Percentiles rank a stretch among this genome's conserved stretches.
Evolutionary conservation across 2,888 invertebrate species (phyloP).

Genomic region (Apodemia duryi): DNA sequence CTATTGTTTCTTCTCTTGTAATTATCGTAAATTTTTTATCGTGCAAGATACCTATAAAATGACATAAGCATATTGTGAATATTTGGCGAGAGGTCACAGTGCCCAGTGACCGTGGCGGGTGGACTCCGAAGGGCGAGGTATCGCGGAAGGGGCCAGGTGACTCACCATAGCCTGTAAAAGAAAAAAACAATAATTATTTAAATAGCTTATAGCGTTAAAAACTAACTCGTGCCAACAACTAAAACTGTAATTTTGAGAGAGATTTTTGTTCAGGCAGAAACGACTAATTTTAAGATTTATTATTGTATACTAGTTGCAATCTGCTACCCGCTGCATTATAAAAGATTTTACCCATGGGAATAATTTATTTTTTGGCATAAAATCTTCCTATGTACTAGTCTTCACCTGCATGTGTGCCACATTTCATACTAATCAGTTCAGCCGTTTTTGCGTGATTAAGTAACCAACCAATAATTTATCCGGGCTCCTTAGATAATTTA

Average conservation of each 20-base stretch:
- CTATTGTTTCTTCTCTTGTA: no score
- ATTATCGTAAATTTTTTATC: background rate
- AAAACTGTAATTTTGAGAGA: background rate
- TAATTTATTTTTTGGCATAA: background rate
- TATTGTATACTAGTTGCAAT: no score
- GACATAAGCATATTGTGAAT: slow-evolving; percentile 53
- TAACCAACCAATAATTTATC: no score
- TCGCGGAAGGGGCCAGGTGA: slow-evolving; percentile 23
- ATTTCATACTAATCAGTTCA: no score
- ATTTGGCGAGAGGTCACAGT: slow-evolving; percentile 67
- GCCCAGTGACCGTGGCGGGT: slow-evolving; percentile 68
- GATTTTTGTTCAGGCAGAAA: background rate
- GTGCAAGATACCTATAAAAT: slow-evolving; percentile 34
- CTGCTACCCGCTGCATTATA: no score
- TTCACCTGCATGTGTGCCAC: no score
- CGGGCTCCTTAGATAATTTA: no score
- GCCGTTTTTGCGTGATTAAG: no score
- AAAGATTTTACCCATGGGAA: no score
- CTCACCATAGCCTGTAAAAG: slow-evolving; percentile 26
- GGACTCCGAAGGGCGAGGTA: slow-evolving; percentile 30
- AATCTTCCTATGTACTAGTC: no score
- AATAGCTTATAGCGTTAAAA: background rate
- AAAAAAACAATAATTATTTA: slow-evolving; percentile 16
- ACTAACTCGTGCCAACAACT: background rate
- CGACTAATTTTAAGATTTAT: background rate